Evolutionary conservation across 1,140 invertebrate genomes (phyloP).

Genomic region (Ruditapes philippinarum): DNA sequence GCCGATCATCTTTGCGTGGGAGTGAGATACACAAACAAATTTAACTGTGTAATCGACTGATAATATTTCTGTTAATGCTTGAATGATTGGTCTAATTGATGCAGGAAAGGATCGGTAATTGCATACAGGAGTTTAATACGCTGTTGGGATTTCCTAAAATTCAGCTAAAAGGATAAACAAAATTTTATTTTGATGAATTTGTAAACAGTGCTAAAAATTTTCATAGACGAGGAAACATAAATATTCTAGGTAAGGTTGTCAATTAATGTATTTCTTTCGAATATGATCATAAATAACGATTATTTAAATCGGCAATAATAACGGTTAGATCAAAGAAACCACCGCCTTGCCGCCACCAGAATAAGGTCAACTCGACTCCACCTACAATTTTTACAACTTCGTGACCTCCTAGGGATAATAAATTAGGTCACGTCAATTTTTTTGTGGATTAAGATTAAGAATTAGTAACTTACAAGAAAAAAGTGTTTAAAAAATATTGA

Average conservation of each 20-base stretch:
- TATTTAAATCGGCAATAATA: background rate
- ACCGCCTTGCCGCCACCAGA: background rate
- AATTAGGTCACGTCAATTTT: too few relatives aligned
- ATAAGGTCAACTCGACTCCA: background rate
- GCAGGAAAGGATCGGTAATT: background rate
- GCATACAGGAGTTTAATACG: background rate
- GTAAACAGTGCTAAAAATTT: background rate
- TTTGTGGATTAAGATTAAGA: too few relatives aligned
- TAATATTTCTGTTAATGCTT: background rate
- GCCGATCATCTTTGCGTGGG: conserved; percentile 32
- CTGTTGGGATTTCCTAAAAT: background rate
- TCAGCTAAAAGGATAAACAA: background rate
- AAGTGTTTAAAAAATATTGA: too few relatives aligned
- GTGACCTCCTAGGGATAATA: background rate
- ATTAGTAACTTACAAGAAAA: too few relatives aligned
- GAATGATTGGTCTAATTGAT: background rate
- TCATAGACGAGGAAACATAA: too few relatives aligned
- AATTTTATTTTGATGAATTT: background rate
- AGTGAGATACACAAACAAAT: conserved; percentile 25
- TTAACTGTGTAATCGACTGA: conserved; percentile 24
- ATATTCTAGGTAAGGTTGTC: too few relatives aligned
- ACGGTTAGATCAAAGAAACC: background rate
- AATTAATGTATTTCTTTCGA: too few relatives aligned
- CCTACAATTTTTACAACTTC: conserved; percentile 12
- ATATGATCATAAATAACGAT: too few relatives aligned